Base-by-base conservation (phyloP, 53 echinoderm and acorn worm species). In the Paelopatides confundens region DNA sequence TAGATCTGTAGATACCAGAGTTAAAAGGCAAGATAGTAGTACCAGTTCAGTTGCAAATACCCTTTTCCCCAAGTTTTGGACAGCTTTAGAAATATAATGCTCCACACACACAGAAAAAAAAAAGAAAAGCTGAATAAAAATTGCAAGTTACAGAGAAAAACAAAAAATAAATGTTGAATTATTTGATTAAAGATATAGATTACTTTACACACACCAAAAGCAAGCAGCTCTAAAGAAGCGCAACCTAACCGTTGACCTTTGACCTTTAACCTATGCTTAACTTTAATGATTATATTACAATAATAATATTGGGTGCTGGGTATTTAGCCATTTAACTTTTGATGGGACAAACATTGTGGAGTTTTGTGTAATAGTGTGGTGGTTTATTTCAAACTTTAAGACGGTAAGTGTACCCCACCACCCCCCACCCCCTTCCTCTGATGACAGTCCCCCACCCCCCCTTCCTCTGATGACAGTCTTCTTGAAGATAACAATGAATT, bases 1-100 rank as follows among this genome's bases (percentile, higher is more conserved):
- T 74, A 39, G 40, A 74, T 74, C 35, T 46, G 74, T n/a, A 74
- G 74, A 74, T 74, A 74, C 74, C 74, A 74, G 74, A 74, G 46
- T 46, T 74, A 4, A 46, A 69, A 74, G 74, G 74, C 74, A 74
- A 74, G 74, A 74, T 46, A 74, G 23, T 74, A 74, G 29, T 40
- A 74, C 58, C 58, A 58, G 39, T 74, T 71, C 17, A 39, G 27
- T 18, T 74, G 39, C 39, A 74, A 74, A 46, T 23, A 23, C 74
- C 40, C 27, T 74, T 74, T 74, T 46, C 36, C 43, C 43, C 27
- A 13, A 74, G 46, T 43, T 23, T 40, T 8, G 40, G 46, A 74
- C 39, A 28, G 17, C n/a, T 58, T 15, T 58, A 58, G 58, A 58
- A 58, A 58, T 58, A 58, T 23, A 58, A 58, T 23, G 24, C 21